These are phyloP conservation scores for Rhea americana DNA, from an alignment of 2,113 vertebrate genomes.

Conservation along the genomic window DNA sequence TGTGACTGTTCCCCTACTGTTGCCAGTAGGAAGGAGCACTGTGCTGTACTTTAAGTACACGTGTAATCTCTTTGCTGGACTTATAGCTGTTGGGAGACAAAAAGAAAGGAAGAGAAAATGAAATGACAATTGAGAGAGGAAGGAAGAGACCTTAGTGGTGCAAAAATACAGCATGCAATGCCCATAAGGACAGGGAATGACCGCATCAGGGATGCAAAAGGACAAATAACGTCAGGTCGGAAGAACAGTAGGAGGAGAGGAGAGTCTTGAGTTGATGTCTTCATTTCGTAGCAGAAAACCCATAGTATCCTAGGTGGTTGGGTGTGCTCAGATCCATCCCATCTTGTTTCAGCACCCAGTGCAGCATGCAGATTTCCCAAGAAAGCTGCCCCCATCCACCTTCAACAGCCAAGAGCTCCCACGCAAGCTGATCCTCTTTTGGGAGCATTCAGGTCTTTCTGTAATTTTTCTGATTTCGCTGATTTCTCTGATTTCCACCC, in stretches of 20 bases:
- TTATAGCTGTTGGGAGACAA: background rate
- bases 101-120: background rate
- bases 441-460: background rate
- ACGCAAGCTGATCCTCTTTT: background rate
- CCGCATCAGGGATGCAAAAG: background rate
- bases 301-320: background rate
- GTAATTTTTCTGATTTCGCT: too few relatives aligned
- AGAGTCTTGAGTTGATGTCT: background rate
- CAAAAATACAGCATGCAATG: background rate
- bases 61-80: background rate
- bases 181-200: background rate
- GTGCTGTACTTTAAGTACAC: background rate
- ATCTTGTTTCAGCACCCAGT: background rate
- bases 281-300: background rate
- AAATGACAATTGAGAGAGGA: background rate
- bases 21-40: too few relatives aligned
- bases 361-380: background rate
- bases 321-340: fast-evolving
- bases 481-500: background rate
- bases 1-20: background rate
- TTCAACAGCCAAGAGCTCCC: background rate
- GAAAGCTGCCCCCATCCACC: background rate
- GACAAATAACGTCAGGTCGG: background rate
- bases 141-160: background rate
- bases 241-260: background rate